Evolutionary conservation across 2,888 invertebrate genomes (phyloP).

Genomic region (Apeira syringaria): DNA sequence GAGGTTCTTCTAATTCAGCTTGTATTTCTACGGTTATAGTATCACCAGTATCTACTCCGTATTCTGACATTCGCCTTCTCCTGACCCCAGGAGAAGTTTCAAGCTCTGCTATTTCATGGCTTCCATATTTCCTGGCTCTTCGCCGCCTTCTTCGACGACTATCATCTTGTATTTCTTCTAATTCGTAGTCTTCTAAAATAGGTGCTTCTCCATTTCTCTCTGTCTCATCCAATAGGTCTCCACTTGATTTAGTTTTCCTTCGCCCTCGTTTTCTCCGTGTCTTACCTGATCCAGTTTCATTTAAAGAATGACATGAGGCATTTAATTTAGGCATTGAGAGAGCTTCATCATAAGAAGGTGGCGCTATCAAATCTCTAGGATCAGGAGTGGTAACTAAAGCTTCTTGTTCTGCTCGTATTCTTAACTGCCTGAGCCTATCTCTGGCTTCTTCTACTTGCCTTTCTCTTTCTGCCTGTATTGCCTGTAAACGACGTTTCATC

Average conservation of each 20-base stretch:
- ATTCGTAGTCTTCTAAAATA: constrained; percentile 58
- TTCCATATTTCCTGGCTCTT: constrained; percentile 60
- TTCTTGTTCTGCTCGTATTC: constrained; percentile 80
- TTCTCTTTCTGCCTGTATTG: constrained; percentile 78
- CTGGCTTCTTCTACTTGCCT: constrained; percentile 83
- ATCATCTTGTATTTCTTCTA: constrained; percentile 49
- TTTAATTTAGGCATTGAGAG: constrained; percentile 88
- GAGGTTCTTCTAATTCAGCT: constrained; percentile 57
- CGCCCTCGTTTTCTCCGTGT: constrained; percentile 64
- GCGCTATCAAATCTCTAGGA: constrained; percentile 86
- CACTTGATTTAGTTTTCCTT: constrained; percentile 79
- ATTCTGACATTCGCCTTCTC: constrained; percentile 69
- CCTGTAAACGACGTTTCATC: constrained; percentile 78
- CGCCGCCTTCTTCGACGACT: constrained; percentile 52
- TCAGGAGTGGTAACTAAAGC: constrained; percentile 85
- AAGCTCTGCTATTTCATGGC: constrained; percentile 73
- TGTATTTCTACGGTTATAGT: constrained; percentile 59
- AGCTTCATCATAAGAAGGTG: constrained; percentile 91
- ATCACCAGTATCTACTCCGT: constrained; percentile 44
- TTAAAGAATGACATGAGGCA: constrained; percentile 82
- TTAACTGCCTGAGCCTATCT: constrained; percentile 79
- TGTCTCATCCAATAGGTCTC: constrained; percentile 75
- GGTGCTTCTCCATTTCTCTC: constrained; percentile 67
- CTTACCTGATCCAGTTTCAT: constrained; percentile 71
- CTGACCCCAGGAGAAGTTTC: constrained; percentile 72